These are phyloP conservation scores for Lepus timidus DNA, from an alignment of 2,113 vertebrate species.

Conservation along the genomic window DNA sequence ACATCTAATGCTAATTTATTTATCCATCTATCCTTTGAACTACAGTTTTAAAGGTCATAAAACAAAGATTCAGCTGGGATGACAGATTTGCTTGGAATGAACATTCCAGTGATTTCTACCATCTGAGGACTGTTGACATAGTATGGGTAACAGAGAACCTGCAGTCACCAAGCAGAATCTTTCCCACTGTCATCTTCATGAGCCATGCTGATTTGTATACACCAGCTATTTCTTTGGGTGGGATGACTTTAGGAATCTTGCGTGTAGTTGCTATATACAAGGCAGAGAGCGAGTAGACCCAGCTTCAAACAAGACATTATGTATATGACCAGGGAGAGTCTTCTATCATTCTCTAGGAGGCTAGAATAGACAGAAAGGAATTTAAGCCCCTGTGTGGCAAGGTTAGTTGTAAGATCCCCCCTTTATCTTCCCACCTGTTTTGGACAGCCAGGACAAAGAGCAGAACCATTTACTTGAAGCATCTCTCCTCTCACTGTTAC, in stretches of 20 bases:
- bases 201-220: not conserved
- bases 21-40: not conserved
- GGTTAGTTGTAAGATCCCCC: conserved; percentile 26
- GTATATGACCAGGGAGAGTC: not conserved
- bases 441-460: conserved; percentile 1
- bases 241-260: not conserved
- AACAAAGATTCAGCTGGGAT: not conserved
- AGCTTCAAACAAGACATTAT: not conserved
- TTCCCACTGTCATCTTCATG: not conserved
- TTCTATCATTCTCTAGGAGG: not conserved
- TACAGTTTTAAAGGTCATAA: conserved; percentile 44
- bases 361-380: not conserved
- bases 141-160: not conserved
- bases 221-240: not conserved
- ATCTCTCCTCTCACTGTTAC: conserved; percentile 36
- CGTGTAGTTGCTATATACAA: not conserved
- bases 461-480: conserved; percentile 53
- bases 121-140: not conserved
- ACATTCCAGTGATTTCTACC: not conserved
- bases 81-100: not conserved
- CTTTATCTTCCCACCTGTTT: conserved; percentile 42
- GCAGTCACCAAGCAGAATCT: not conserved
- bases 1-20: conserved; percentile 1
- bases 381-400: not conserved
- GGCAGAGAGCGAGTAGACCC: not conserved